A percentile compares a stretch with the other conserved stretches of the same genome.
These are phyloP conservation scores for Girardinus metallicus DNA, from an alignment of 2,797 vertebrate genomes.

Conservation along the genomic window DNA sequence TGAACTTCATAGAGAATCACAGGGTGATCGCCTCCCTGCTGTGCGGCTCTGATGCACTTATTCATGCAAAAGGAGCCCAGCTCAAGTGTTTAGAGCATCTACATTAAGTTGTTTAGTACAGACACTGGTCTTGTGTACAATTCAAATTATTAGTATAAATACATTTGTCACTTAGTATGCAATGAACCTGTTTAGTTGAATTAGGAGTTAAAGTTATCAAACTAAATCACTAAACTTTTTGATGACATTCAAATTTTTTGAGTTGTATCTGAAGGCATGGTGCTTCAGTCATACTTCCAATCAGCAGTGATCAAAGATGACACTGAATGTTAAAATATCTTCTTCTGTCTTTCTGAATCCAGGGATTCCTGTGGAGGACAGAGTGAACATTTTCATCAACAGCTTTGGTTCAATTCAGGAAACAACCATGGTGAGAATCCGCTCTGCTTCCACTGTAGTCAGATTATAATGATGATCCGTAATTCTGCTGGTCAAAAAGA, in stretches of 20 bases:
- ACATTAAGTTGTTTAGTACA: neutral
- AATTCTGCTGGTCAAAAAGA: constrained; percentile 28
- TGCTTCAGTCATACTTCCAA: neutral
- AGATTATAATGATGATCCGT: constrained; percentile 45
- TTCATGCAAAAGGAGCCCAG: neutral
- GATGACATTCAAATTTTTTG: neutral
- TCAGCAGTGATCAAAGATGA: neutral
- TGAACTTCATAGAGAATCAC: neutral
- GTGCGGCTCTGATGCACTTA: neutral
- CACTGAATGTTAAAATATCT: neutral
- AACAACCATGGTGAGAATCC: constrained; percentile 94
- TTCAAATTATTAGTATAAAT: neutral
- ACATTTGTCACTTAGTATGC: neutral
- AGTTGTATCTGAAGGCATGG: neutral
- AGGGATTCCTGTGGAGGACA: constrained; percentile 97
- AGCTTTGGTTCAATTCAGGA: constrained; percentile 99
- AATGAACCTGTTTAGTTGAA: neutral
- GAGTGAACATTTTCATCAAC: constrained; percentile 99
- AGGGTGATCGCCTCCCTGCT: neutral
- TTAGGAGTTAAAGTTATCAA: neutral
- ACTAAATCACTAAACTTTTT: neutral
- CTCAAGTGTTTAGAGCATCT: neutral
- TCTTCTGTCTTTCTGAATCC: constrained; percentile 30
- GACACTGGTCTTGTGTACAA: neutral
- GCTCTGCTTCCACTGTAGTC: constrained; percentile 1